Percentiles rank a stretch among this genome's conserved stretches.
Conservation (phyloP, 2,113 vertebrate species). For the Aptenodytes forsteri region DNA sequence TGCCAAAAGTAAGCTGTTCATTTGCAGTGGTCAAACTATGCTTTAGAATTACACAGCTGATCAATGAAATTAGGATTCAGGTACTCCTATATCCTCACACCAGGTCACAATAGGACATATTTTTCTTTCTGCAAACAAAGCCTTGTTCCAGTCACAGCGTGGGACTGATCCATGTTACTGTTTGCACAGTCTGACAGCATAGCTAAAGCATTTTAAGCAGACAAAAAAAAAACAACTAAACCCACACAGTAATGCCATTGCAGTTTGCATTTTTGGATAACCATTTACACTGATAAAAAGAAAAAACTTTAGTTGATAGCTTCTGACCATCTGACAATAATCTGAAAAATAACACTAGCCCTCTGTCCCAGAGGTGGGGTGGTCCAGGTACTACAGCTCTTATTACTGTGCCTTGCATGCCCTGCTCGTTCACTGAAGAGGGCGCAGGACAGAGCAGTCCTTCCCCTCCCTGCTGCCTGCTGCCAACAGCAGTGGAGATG, state of each 20-base stretch:
- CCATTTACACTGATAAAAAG: neutral
- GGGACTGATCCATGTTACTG: neutral
- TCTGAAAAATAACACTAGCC: neutral
- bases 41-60: neutral
- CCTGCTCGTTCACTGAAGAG: neutral
- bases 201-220: neutral
- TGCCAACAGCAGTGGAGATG: fast-evolving
- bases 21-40: neutral
- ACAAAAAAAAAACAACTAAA: neutral
- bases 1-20: neutral
- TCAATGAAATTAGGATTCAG: neutral
- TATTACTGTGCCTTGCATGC: neutral
- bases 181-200: neutral
- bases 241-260: fast-evolving
- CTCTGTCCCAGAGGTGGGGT: neutral
- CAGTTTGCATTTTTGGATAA: neutral
- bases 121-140: neutral
- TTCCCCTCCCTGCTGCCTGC: neutral
- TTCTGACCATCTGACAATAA: neutral
- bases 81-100: neutral
- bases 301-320: neutral
- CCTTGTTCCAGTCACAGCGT: neutral
- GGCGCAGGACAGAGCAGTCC: neutral
- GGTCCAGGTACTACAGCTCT: neutral
- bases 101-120: neutral